A percentile compares a stretch with the other conserved stretches of the same genome.
phyloP scores from a whole-genome alignment of 2,797 vertebrate genomes.

The Muscicapa striata region DNA sequence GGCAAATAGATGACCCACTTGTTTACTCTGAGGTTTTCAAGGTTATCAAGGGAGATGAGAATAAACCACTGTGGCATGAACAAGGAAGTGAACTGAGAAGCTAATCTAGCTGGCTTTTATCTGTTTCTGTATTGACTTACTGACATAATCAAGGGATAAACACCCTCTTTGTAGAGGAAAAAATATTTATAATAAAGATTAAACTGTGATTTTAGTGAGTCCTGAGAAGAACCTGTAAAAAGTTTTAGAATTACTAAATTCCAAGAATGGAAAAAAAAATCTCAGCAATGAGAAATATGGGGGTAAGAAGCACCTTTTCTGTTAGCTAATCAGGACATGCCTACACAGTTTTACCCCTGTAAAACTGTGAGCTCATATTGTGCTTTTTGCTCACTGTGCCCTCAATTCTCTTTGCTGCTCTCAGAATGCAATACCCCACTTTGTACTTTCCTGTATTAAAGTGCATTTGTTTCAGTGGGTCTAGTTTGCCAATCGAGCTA shows the following conservation, averaged over 20 bases:
- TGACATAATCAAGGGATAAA: background rate
- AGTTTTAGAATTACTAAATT: background rate
- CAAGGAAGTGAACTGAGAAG: slow-evolving; percentile 11
- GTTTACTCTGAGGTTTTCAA: slow-evolving; percentile 28
- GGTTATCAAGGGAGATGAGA: slow-evolving; percentile 10
- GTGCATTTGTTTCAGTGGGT: background rate
- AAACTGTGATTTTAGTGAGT: background rate
- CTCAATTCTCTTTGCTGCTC: background rate
- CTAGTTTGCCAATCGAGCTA: background rate
- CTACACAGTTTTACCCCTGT: background rate
- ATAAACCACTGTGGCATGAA: background rate
- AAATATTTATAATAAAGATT: background rate
- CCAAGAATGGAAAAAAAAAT: background rate
- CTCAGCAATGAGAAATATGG: background rate
- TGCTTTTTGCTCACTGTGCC: background rate
- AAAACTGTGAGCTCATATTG: background rate
- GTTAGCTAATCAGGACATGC: background rate
- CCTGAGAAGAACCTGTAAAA: background rate
- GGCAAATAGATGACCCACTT: background rate
- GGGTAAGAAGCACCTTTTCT: background rate
- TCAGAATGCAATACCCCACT: background rate
- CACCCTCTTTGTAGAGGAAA: background rate
- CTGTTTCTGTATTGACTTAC: background rate
- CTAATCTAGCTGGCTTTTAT: background rate
- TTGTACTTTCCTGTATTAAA: background rate